A percentile compares a stretch with the other conserved stretches of the same genome.
Evolutionary conservation across 2,113 vertebrate species (phyloP).

Genomic region (Zosterops pallidus): DNA sequence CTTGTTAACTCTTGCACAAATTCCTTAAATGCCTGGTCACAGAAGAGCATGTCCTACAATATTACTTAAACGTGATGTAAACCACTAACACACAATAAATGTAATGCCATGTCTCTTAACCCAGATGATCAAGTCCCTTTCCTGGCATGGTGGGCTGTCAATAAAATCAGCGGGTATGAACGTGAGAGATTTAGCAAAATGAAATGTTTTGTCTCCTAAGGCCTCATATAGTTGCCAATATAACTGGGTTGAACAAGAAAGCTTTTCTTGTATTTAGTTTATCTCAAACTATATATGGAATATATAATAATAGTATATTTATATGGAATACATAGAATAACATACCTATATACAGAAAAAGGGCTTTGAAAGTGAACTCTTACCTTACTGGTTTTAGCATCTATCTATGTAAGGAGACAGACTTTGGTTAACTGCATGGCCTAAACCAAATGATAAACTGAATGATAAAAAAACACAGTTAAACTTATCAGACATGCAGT

Average conservation of each 20-base stretch:
- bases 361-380: not conserved
- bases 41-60: not conserved
- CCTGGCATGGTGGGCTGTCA: not conserved
- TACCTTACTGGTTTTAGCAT: not conserved
- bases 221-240: not conserved
- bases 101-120: not conserved
- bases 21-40: not conserved
- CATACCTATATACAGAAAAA: not conserved
- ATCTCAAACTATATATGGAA: not conserved
- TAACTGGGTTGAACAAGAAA: not conserved
- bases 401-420: not conserved
- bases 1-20: not conserved
- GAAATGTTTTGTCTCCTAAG: not conserved
- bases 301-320: not conserved
- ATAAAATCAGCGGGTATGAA: not conserved
- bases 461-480: not conserved
- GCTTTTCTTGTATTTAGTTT: not conserved
- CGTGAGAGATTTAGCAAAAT: not conserved
- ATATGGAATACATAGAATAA: not conserved
- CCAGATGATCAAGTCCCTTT: not conserved
- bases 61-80: not conserved
- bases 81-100: constrained; percentile 18
- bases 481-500: not conserved
- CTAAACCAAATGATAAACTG: not conserved
- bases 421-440: not conserved